Conservation (phyloP, 2,113 vertebrate genomes). For the Saccopteryx bilineata region DNA sequence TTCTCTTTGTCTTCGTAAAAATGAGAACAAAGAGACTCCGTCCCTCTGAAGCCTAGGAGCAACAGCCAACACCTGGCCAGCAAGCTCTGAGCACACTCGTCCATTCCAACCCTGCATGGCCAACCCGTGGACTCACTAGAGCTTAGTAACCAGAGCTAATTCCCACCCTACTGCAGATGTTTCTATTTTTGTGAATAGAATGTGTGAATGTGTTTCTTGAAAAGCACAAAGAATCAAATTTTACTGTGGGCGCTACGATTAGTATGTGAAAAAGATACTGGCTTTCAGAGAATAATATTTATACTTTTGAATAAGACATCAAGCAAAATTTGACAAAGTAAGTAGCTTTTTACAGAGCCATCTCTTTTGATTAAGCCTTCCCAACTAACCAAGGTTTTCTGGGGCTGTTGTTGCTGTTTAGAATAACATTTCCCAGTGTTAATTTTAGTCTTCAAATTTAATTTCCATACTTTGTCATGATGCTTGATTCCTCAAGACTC, state of each 20-base stretch:
- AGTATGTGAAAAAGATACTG: not conserved
- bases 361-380: constrained; percentile 34
- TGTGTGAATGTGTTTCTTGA: no score
- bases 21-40: not conserved
- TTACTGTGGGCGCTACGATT: not conserved
- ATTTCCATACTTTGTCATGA: constrained; percentile 66
- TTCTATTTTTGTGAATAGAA: no score
- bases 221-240: constrained; percentile 21
- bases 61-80: not conserved
- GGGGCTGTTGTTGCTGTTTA: constrained; percentile 39
- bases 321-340: constrained; percentile 28
- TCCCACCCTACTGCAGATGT: not conserved
- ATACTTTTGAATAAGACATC: constrained; percentile 9
- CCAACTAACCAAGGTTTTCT: constrained; percentile 23
- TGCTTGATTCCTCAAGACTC: constrained; percentile 45
- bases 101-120: not conserved
- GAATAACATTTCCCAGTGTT: constrained; percentile 55
- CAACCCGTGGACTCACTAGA: not conserved
- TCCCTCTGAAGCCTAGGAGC: not conserved
- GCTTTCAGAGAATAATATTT: constrained; percentile 28
- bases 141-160: not conserved
- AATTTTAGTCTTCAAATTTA: constrained; percentile 65
- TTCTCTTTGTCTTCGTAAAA: constrained; percentile 40
- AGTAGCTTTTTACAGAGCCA: not conserved
- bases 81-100: not conserved